Percentiles rank a stretch among this genome's conserved stretches.
phyloP scores from a whole-genome alignment of 2,113 vertebrate genomes.

The Tauraco erythrolophus region DNA sequence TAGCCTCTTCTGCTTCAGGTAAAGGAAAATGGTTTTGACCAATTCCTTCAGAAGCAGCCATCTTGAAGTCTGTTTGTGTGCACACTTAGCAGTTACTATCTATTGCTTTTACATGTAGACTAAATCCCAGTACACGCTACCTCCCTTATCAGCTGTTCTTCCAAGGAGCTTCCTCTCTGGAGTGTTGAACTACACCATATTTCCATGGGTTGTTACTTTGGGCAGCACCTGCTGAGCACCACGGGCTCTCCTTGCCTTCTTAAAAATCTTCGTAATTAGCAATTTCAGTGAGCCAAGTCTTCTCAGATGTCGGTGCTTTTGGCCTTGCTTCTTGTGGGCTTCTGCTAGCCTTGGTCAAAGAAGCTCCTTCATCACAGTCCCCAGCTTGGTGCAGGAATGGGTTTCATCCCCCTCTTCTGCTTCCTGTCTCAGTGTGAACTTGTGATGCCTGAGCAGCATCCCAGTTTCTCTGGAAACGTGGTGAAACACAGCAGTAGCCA shows the following conservation, averaged over 20 bases:
- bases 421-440: background rate
- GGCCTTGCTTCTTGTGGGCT: background rate
- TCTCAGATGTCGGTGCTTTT: background rate
- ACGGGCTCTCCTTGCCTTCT: background rate
- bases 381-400: background rate
- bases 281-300: background rate
- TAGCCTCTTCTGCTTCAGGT: background rate
- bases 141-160: background rate
- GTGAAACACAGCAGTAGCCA: background rate
- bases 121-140: background rate
- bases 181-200: background rate
- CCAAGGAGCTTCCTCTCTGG: background rate
- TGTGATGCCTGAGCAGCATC: background rate
- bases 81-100: background rate
- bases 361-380: background rate
- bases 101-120: background rate
- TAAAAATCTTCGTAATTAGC: background rate
- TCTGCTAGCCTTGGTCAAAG: background rate
- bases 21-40: background rate
- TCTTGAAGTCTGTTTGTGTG: background rate
- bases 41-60: background rate
- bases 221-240: background rate
- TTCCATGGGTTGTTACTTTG: background rate
- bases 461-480: background rate
- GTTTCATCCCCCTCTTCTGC: background rate